phyloP scores from a whole-genome alignment of 2,797 vertebrate species.

The Poeciliopsis gracilis region DNA sequence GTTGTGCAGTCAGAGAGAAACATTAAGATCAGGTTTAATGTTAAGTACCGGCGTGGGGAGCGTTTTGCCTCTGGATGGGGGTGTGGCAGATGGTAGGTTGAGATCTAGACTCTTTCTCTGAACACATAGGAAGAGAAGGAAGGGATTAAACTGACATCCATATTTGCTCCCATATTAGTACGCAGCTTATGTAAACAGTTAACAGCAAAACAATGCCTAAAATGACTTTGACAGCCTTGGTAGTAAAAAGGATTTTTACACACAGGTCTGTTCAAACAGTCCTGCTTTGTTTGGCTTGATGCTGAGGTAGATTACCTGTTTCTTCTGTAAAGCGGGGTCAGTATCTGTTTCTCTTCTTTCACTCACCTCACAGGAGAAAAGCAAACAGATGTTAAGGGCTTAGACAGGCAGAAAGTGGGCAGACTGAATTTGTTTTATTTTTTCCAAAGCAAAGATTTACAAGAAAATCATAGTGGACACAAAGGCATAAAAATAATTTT shows the following conservation, averaged over 20 bases:
- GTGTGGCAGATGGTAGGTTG: slow-evolving; percentile 87
- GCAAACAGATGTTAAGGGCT: slow-evolving; percentile 21
- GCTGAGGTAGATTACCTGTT: slow-evolving; percentile 21
- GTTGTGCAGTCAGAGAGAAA: slow-evolving; percentile 44
- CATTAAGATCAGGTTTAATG: slow-evolving; percentile 59
- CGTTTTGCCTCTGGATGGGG: slow-evolving; percentile 96
- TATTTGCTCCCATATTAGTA: slow-evolving; percentile 32
- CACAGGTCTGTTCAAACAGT: not conserved
- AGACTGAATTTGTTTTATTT: not conserved
- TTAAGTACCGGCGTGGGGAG: slow-evolving; percentile 90
- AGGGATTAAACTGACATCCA: slow-evolving; percentile 65
- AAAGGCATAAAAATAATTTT: not conserved
- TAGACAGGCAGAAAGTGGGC: not conserved
- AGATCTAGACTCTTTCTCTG: slow-evolving; percentile 97
- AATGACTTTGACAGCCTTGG: not conserved
- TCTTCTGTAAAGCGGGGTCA: slow-evolving; percentile 28
- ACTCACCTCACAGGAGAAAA: slow-evolving; percentile 27
- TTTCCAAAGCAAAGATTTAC: not conserved
- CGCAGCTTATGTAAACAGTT: slow-evolving; percentile 5
- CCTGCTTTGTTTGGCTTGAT: not conserved
- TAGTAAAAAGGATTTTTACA: not conserved
- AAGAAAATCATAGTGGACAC: not conserved
- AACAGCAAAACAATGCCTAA: not conserved
- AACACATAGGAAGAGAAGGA: slow-evolving; percentile 72
- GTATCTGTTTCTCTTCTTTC: slow-evolving; percentile 17